A percentile compares a stretch with the other conserved stretches of the same genome.
Evolutionary conservation across 2,888 invertebrate genomes (phyloP).

Genomic region (Diadegma fenestrale): DNA sequence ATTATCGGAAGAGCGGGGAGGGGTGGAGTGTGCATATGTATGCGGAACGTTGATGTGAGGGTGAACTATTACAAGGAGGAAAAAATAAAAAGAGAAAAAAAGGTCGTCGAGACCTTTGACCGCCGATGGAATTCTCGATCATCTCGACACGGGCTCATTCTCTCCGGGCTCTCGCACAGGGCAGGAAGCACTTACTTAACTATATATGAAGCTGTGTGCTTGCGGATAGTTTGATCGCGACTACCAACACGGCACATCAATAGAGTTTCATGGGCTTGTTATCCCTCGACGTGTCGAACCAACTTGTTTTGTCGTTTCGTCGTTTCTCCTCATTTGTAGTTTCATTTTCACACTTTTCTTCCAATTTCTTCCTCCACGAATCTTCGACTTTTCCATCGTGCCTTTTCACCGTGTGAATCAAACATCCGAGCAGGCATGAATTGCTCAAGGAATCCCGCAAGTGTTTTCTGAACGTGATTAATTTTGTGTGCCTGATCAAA

Average conservation of each 20-base stretch:
- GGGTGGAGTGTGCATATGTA: conserved; percentile 3
- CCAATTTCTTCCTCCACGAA: background rate
- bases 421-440: conserved; percentile 40
- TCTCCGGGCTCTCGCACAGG: conserved; percentile 74
- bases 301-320: background rate
- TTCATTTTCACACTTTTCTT: background rate
- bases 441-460: conserved; percentile 1
- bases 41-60: background rate
- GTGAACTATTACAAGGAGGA: conserved; percentile 8
- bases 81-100: conserved; percentile 1
- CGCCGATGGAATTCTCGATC: conserved; percentile 66
- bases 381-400: background rate
- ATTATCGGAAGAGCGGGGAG: conserved; percentile 31
- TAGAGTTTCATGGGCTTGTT: conserved; percentile 72
- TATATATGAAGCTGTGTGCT: conserved; percentile 59
- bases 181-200: conserved; percentile 83
- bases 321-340: background rate
- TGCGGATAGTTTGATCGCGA: conserved; percentile 48
- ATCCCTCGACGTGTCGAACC: background rate
- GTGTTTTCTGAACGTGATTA: conserved; percentile 11
- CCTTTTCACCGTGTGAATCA: background rate
- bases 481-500: background rate
- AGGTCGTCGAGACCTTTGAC: conserved; percentile 69
- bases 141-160: conserved; percentile 73
- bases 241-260: conserved; percentile 72